Conservation (phyloP, 2,797 vertebrate species). For the Crocidura indochinensis region DNA sequence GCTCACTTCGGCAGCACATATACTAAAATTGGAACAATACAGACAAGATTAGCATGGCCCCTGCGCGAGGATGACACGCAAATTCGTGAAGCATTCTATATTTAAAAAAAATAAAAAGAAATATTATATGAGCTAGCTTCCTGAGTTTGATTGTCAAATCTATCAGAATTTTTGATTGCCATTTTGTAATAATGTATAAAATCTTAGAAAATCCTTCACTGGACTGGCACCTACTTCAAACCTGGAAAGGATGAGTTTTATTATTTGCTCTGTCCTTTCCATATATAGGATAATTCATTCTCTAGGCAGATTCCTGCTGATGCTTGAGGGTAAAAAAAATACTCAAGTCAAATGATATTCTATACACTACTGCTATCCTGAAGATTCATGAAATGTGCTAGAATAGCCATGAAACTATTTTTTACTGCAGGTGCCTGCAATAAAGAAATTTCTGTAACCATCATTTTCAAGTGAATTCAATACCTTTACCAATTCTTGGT, state of each 20-base stretch:
- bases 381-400: neutral
- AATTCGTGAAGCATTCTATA: too few species aligned
- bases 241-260: slow-evolving; percentile 35
- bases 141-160: neutral
- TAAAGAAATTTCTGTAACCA: neutral
- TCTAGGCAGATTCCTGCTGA: neutral
- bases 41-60: too few species aligned
- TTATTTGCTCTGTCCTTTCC: neutral
- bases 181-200: neutral
- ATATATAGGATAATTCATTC: neutral
- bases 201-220: neutral
- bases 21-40: too few species aligned
- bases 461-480: neutral
- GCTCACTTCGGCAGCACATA: too few species aligned
- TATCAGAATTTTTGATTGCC: too few species aligned
- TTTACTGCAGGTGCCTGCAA: neutral
- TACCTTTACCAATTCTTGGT: neutral
- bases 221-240: neutral
- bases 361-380: neutral
- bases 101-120: too few species aligned
- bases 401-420: neutral
- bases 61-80: too few species aligned
- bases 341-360: neutral
- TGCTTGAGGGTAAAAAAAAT: neutral
- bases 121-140: neutral